Base-by-base conservation (phyloP, 2,797 vertebrate species). In the Acipenser transmontanus region DNA sequence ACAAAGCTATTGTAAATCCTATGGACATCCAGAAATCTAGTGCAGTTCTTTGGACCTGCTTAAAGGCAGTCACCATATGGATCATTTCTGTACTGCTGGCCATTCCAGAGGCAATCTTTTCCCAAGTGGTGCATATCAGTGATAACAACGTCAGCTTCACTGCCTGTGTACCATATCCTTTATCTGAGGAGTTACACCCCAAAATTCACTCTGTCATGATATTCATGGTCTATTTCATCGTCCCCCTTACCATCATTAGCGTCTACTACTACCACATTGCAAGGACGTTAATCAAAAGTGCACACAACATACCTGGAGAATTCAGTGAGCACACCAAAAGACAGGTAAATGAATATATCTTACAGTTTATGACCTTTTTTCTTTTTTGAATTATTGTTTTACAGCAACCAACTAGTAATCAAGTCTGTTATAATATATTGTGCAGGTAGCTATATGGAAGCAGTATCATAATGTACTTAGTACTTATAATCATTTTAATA, bases 191-290 rank as follows among this genome's bases (percentile, higher is more conserved):
- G 74, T 81, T 94, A 82, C 94, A 97, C 47, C 95, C 95, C 0
- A 96, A 91, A 82, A 94, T 97, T 71, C 96, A 98, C 77, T 94
- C 96, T 0, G 87, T 98, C 62, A 79, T 97, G 83, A 94, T 98
- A 76, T 97, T 98, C 80, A 82, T 97, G 66, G 91, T 98, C n/a
- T 98, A 98, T 80, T 98, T 96, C 78, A 91, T 98, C 68, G 72
- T 96, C 12, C 96, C 96, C 20, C 89, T 98, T 71, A 72, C 75
- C 67, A 83, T 98, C 77, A 98, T 98, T 82, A 95, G 93, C 0
- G 73, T 96, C 68, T 98, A 95, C 77, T 98, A 98, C 76, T 96
- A 85, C 76, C 94, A 96, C 71, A 98, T 98, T 75, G 95, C 96
- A 14, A 91, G 85, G 66, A 95, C 93, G 54, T 91, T 98, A 73